Evolutionary conservation across 2,113 vertebrate species (phyloP).

Genomic region (Cyprinodon brontotheroides): DNA sequence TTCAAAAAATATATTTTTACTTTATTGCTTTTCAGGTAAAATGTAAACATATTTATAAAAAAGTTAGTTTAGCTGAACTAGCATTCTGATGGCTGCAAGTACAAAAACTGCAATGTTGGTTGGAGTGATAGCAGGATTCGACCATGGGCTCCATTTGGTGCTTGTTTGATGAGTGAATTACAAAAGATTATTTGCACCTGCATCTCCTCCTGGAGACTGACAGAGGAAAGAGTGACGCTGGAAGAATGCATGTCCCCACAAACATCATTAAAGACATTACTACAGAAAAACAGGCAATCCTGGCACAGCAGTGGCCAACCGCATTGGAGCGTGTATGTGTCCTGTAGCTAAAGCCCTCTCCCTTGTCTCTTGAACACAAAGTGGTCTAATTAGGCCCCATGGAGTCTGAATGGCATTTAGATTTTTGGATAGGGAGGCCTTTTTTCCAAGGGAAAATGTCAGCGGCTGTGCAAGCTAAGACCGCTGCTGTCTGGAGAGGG

Average conservation of each 20-base stretch:
- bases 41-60: background rate
- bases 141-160: conserved; percentile 35
- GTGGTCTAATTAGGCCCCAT: conserved; percentile 63
- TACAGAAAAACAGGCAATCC: conserved; percentile 55
- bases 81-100: no score
- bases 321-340: conserved; percentile 14
- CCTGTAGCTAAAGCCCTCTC: background rate
- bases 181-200: conserved; percentile 45
- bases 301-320: conserved; percentile 29
- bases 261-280: conserved; percentile 61
- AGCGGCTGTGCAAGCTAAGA: conserved; percentile 21
- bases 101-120: no score
- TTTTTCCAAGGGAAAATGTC: conserved; percentile 59
- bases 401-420: conserved; percentile 65
- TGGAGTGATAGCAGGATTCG: no score
- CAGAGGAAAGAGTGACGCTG: conserved; percentile 36
- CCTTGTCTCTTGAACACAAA: conserved; percentile 34
- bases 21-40: no score
- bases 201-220: conserved; percentile 47
- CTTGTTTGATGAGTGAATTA: conserved; percentile 60
- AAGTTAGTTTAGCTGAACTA: background rate
- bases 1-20: no score
- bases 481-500: conserved; percentile 30
- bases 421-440: conserved; percentile 26
- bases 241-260: conserved; percentile 24